Evolutionary conservation across 2,888 invertebrate species (phyloP).

Genomic region (Phaedon cochleariae): DNA sequence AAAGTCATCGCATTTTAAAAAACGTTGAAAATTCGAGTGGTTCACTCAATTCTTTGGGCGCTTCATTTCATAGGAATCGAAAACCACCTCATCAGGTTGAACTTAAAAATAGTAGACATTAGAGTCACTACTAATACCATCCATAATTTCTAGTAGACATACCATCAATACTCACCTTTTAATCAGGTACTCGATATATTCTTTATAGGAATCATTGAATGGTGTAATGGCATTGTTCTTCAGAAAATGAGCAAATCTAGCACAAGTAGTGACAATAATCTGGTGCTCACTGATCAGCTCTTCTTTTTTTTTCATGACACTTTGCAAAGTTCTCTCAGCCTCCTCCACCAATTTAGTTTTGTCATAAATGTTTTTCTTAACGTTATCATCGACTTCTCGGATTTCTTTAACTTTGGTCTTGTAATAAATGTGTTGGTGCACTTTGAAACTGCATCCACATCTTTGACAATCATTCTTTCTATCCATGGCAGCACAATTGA

Average conservation of each 20-base stretch:
- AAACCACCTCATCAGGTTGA: no score
- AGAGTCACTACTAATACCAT: no score
- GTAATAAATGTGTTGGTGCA: conserved; percentile 58
- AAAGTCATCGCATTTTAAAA: no score
- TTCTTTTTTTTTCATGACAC: conserved; percentile 40
- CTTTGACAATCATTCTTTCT: conserved; percentile 43
- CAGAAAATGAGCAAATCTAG: conserved; percentile 56
- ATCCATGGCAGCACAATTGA: conserved; percentile 52
- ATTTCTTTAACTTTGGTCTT: conserved; percentile 49
- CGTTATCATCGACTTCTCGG: conserved; percentile 46
- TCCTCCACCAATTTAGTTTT: conserved; percentile 45
- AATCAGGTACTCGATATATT: conserved; percentile 54
- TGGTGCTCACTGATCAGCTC: conserved; percentile 50
- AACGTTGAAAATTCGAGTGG: no score
- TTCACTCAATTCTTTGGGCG: no score
- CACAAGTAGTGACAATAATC: conserved; percentile 48
- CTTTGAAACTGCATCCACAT: conserved; percentile 52
- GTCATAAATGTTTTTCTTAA: conserved; percentile 45
- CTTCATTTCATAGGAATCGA: no score
- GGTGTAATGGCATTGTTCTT: conserved; percentile 54
- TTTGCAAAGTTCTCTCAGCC: conserved; percentile 41
- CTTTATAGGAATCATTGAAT: conserved; percentile 54
- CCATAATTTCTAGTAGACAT: background rate
- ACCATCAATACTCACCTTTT: conserved; percentile 44
- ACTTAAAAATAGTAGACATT: no score